phyloP scores from a whole-genome alignment of 2,113 vertebrate species.

The Mormyrus lacerda region DNA sequence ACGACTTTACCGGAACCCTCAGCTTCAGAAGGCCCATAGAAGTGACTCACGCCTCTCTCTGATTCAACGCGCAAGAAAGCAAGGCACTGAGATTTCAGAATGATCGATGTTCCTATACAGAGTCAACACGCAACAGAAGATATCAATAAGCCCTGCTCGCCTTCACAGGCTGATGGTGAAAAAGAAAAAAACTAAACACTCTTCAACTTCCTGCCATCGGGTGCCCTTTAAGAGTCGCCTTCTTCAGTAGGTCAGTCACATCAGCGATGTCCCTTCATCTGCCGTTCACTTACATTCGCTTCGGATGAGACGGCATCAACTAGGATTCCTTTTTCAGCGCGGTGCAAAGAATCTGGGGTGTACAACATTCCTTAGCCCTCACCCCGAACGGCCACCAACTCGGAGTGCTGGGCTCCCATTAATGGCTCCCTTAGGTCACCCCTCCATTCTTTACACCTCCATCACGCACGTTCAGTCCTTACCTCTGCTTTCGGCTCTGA shows the following conservation, averaged over 20 bases:
- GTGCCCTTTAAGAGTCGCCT: not conserved
- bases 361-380: not conserved
- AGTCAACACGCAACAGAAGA: not conserved
- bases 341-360: not conserved
- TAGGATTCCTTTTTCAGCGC: not conserved
- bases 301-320: not conserved
- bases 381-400: not conserved
- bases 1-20: conserved; percentile 13
- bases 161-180: not conserved
- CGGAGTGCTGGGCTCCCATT: not conserved
- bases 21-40: not conserved
- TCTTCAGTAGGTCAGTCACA: not conserved
- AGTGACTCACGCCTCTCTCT: conserved; percentile 14
- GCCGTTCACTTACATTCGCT: not conserved
- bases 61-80: not conserved
- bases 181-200: not conserved
- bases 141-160: not conserved
- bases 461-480: not conserved
- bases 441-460: not conserved
- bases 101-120: conserved; percentile 19
- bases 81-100: conserved; percentile 18
- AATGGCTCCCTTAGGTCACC: not conserved
- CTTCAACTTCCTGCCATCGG: not conserved
- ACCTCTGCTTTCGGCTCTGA: not conserved
- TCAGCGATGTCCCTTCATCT: not conserved